Evolutionary conservation across 2,888 invertebrate species (phyloP).

Genomic region (Sphaerophoria taeniata): DNA sequence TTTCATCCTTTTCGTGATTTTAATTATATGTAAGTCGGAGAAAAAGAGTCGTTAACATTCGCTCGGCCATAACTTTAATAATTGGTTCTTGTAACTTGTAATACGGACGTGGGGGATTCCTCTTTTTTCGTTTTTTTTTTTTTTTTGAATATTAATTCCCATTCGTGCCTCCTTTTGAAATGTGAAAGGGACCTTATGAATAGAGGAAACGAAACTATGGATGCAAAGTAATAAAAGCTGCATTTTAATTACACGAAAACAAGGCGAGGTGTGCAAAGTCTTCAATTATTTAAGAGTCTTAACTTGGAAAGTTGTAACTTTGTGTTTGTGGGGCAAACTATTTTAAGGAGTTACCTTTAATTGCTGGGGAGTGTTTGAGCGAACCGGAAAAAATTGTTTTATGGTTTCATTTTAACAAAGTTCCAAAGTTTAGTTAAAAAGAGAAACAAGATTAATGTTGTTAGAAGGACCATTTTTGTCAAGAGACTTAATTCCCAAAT

Average conservation of each 20-base stretch:
- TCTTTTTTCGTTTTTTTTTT: background rate
- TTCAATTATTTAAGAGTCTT: too few species aligned
- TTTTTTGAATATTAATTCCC: background rate
- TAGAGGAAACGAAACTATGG: background rate
- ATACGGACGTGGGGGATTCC: conserved; percentile 29
- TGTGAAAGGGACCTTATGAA: background rate
- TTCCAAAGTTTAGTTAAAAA: too few species aligned
- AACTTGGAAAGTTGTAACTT: too few species aligned
- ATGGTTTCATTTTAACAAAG: too few species aligned
- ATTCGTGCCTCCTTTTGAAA: background rate
- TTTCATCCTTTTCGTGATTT: conserved; percentile 45
- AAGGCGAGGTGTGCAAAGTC: too few species aligned
- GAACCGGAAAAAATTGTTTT: too few species aligned
- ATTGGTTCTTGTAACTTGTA: conserved; percentile 56
- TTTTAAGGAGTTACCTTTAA: too few species aligned
- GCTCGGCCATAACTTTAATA: conserved; percentile 63
- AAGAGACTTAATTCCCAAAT: too few species aligned
- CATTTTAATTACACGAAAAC: background rate
- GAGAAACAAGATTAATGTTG: too few species aligned
- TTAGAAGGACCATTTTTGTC: too few species aligned
- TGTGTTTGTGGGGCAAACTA: too few species aligned
- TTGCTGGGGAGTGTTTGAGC: too few species aligned
- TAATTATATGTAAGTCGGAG: conserved; percentile 66
- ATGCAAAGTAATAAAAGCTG: background rate
- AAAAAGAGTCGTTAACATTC: conserved; percentile 64